Conservation (phyloP, 2,113 vertebrate genomes). For the Hemichromis elongatus region DNA sequence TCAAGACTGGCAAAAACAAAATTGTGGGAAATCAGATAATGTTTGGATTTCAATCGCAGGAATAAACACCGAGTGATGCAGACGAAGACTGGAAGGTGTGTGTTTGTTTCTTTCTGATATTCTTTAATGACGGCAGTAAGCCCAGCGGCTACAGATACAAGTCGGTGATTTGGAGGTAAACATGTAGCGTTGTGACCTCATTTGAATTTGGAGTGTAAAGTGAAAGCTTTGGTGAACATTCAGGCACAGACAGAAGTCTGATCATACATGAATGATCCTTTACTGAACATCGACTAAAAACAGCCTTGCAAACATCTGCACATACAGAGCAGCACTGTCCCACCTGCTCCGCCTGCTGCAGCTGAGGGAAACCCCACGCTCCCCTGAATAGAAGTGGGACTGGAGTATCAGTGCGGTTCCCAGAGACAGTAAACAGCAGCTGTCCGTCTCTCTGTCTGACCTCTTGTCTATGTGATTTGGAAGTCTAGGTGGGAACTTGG, state of each 20-base stretch:
- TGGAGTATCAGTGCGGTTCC: constrained; percentile 38
- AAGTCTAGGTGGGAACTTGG: not conserved
- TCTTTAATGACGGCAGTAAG: not conserved
- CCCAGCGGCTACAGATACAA: not conserved
- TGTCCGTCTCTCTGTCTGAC: constrained; percentile 25
- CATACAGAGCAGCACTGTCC: not conserved
- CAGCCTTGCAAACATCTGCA: not conserved
- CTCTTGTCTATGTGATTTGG: constrained; percentile 19
- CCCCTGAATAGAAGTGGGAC: constrained; percentile 35
- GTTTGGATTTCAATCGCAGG: not conserved
- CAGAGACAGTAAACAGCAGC: constrained; percentile 61
- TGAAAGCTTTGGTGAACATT: not conserved
- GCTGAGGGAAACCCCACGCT: constrained; percentile 23
- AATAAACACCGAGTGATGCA: not conserved
- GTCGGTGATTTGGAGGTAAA: not conserved
- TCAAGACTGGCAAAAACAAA: constrained; percentile 3
- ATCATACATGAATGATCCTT: not conserved
- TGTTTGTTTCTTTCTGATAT: not conserved
- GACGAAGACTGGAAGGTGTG: not conserved
- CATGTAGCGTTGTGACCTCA: not conserved
- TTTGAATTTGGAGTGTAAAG: not conserved
- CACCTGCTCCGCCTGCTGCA: constrained; percentile 34
- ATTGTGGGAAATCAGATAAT: constrained; percentile 24
- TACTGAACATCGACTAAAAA: not conserved
- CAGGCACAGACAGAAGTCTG: not conserved